phyloP scores from a whole-genome alignment of 2,797 vertebrate species.

The Naso thynnoides region DNA sequence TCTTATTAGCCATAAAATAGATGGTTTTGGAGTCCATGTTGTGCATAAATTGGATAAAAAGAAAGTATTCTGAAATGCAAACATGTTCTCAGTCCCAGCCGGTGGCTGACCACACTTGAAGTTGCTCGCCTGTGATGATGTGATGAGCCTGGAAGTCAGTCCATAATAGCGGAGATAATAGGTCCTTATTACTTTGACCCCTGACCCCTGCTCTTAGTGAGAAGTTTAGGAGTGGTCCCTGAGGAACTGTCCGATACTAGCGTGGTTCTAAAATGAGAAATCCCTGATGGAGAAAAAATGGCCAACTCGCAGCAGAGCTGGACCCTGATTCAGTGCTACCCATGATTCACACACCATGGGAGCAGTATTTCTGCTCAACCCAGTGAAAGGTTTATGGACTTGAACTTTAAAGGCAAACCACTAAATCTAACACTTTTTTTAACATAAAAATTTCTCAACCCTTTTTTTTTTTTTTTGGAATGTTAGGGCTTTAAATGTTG shows the following conservation, averaged over 20 bases:
- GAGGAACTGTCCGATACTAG: slow-evolving; percentile 69
- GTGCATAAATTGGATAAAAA: slow-evolving; percentile 19
- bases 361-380: slow-evolving; percentile 94
- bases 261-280: slow-evolving; percentile 64
- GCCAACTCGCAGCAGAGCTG: slow-evolving; percentile 56
- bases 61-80: slow-evolving; percentile 36
- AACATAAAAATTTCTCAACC: slow-evolving; percentile 74
- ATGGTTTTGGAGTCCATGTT: slow-evolving; percentile 15
- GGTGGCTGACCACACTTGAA: slow-evolving; percentile 65
- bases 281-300: slow-evolving; percentile 82
- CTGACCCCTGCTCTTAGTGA: slow-evolving; percentile 71
- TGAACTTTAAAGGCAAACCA: slow-evolving; percentile 95
- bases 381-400: slow-evolving; percentile 97
- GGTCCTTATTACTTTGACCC: slow-evolving; percentile 80
- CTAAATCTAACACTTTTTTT: slow-evolving; percentile 94
- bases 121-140: slow-evolving; percentile 62
- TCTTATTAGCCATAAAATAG: slow-evolving; percentile 31
- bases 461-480: slow-evolving; percentile 28
- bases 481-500: slow-evolving; percentile 74
- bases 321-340: slow-evolving; percentile 74
- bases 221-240: slow-evolving; percentile 77
- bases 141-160: slow-evolving; percentile 74
- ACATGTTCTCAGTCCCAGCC: slow-evolving; percentile 32
- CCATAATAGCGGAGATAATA: slow-evolving; percentile 76
- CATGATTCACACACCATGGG: slow-evolving; percentile 89